phyloP scores from a whole-genome alignment of 1,140 invertebrate species.

The Argopecten irradians region DNA sequence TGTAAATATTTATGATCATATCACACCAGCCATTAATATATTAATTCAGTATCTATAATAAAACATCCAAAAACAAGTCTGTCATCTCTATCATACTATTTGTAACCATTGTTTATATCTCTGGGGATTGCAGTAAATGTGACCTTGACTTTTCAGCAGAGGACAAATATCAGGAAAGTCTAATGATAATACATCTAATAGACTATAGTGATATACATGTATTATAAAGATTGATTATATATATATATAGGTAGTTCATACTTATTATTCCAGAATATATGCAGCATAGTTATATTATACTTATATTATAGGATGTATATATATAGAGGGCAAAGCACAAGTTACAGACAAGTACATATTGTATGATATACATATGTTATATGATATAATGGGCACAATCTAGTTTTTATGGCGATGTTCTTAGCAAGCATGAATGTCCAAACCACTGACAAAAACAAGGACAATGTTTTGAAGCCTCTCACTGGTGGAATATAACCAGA shows the following conservation, averaged over 20 bases:
- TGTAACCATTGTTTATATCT: neutral
- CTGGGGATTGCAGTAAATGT: too few species aligned
- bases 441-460: neutral
- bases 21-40: neutral
- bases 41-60: too few species aligned
- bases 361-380: too few species aligned
- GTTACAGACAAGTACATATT: neutral
- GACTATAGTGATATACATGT: neutral
- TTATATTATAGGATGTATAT: neutral
- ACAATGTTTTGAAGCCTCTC: neutral
- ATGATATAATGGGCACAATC: neutral
- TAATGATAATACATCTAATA: neutral
- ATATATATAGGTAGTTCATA: neutral
- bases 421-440: neutral
- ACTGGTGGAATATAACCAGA: too few species aligned
- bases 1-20: neutral
- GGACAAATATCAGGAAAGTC: neutral
- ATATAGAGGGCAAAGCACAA: neutral
- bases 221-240: neutral
- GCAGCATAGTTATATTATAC: neutral
- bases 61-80: too few species aligned
- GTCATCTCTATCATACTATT: constrained; percentile 18
- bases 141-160: constrained; percentile 34
- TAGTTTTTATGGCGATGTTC: neutral
- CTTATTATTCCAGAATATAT: neutral